Evolutionary conservation across 2,113 vertebrate genomes (phyloP), one percentile per base, ranked within the genome.

Genomic region (Hipposideros armiger): DNA sequence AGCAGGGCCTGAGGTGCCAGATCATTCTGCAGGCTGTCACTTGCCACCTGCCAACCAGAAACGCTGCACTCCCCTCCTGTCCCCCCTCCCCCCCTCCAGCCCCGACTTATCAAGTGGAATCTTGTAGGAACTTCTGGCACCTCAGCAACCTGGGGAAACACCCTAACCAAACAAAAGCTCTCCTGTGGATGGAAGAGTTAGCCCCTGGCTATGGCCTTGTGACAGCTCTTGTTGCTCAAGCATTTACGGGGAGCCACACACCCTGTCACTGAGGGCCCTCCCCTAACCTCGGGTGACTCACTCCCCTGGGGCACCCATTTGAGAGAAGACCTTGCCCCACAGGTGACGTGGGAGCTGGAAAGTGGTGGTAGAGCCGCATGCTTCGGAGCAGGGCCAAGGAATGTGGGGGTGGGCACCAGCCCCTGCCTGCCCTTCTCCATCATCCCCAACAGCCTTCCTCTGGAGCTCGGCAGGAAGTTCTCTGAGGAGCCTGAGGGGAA

Each of bases 241-340:
- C 47, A 50, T 50, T 50, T 50, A 50, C 11, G 1, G 47, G 47
- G 47, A 50, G 47, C 47, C 47, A 50, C 47, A 50, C 47, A 50
- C 47, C 47, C 47, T 50, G 47, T 50, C 47, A 50, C 47, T 50
- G 47, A 50, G 47, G 47, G 47, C 47, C 47, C 47, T 50, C 47
- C 72, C 60, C 26, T 4, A 1, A 26, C 62, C 60, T 86, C 45
- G 86, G 47, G 40, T 87, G 90, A 90, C 52, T 83, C 69, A 83
- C 16, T 36, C 50, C 80, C 92, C 40, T 3, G 1, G 62, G 76
- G 81, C 40, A 72, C 69, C 36, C 20, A 28, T 92, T 40, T 54
- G 94, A 90, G 62, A 80, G 45, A 70, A 92, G 86, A 77, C 69
- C 81, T 90, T 40, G 54, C 54, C 74, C 45, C 56, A 54, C 47